Percentiles rank a stretch among this genome's conserved stretches.
Conservation (phyloP, 2,797 vertebrate species). For the Lithobates sylvaticus region DNA sequence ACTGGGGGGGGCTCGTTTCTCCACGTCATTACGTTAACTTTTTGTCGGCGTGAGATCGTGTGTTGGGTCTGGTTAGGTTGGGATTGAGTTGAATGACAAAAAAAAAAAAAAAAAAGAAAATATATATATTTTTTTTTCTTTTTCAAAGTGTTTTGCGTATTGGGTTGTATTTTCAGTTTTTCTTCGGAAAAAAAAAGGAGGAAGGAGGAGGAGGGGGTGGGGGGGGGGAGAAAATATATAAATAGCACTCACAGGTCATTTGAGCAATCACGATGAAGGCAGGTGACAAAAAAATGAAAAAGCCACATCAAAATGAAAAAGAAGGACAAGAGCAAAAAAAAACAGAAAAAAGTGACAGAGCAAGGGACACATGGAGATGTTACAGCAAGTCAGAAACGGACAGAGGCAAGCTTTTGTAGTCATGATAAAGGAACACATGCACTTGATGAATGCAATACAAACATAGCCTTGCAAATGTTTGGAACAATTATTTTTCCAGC, state of each 20-base stretch:
- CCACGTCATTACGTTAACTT: conserved; percentile 86
- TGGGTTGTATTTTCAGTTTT: conserved; percentile 51
- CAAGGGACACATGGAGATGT: conserved; percentile 72
- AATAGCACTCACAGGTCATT: conserved; percentile 49
- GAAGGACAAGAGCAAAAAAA: conserved; percentile 54
- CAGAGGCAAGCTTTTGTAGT: conserved; percentile 71
- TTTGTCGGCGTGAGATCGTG: conserved; percentile 84
- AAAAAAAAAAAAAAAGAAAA: conserved; percentile 84
- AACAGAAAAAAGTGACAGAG: conserved; percentile 65
- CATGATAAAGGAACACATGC: conserved; percentile 74
- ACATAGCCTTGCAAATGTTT: conserved; percentile 41
- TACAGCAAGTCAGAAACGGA: conserved; percentile 74
- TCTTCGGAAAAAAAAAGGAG: conserved; percentile 52
- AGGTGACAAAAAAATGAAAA: conserved; percentile 68
- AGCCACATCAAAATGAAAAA: conserved; percentile 64
- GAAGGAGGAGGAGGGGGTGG: conserved; percentile 41
- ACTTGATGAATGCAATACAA: conserved; percentile 71
- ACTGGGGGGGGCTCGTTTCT: conserved; percentile 83
- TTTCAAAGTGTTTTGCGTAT: conserved; percentile 29
- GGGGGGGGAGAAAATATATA: conserved; percentile 34
- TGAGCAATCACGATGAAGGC: conserved; percentile 63
- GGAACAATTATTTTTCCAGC: conserved; percentile 42
- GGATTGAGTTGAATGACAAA: conserved; percentile 88
- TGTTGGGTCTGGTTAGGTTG: conserved; percentile 84
- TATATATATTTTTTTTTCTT: conserved; percentile 74